A percentile compares a stretch with the other conserved stretches of the same genome.
These are phyloP conservation scores for Trypoxylon attenuatum DNA, from an alignment of 2,888 invertebrate genomes.

Conservation along the genomic window DNA sequence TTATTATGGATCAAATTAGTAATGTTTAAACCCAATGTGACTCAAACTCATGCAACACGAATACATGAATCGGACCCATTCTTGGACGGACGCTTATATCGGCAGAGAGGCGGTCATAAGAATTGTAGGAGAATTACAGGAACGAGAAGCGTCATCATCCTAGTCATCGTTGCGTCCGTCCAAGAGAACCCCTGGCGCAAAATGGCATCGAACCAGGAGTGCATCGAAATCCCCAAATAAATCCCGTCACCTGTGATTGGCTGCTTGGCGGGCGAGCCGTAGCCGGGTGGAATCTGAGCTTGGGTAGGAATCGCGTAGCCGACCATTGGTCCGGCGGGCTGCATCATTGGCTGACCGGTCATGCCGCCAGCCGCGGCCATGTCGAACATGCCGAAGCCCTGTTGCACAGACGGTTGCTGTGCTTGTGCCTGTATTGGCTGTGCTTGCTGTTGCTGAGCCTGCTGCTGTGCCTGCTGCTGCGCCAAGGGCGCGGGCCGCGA, in stretches of 20 bases:
- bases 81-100: too few species aligned
- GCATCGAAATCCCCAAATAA: conserved; percentile 44
- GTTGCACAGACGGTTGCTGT: conserved; percentile 55
- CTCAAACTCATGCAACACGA: too few species aligned
- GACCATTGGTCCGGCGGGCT: conserved; percentile 56
- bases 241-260: conserved; percentile 75
- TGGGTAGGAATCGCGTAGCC: conserved; percentile 68
- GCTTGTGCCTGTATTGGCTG: conserved; percentile 43
- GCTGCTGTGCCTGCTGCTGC: conserved; percentile 43
- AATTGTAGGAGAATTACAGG: too few species aligned
- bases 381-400: conserved; percentile 65
- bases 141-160: too few species aligned
- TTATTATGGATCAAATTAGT: too few species aligned
- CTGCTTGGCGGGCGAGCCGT: conserved; percentile 76
- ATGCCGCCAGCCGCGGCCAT: conserved; percentile 54
- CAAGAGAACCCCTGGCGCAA: too few species aligned
- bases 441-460: conserved; percentile 47
- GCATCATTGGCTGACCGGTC: conserved; percentile 60
- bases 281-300: conserved; percentile 65
- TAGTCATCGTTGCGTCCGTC: too few species aligned
- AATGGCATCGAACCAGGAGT: too few species aligned
- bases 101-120: too few species aligned
- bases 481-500: conserved; percentile 62
- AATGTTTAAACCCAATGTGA: too few species aligned
- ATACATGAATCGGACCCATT: too few species aligned